phyloP scores from a whole-genome alignment of 2,113 vertebrate genomes.

The Elanoides forficatus region DNA sequence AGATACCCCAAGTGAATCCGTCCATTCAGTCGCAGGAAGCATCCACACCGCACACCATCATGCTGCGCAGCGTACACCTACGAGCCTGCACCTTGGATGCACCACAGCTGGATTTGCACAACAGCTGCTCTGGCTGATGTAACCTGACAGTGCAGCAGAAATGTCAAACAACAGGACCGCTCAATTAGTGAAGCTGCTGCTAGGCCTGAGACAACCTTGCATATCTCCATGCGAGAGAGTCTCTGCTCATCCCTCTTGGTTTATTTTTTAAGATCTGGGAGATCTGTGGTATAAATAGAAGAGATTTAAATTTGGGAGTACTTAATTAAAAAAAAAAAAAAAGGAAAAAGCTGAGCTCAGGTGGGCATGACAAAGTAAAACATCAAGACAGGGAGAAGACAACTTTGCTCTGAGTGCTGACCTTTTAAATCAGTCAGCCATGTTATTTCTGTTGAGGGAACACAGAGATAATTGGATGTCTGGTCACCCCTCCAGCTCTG shows the following conservation, averaged over 20 bases:
- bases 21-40: rapidly evolving
- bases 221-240: background rate
- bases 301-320: background rate
- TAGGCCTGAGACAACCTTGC: background rate
- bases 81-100: background rate
- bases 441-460: background rate
- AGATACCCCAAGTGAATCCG: background rate
- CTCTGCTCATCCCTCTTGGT: background rate
- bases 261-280: background rate
- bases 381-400: background rate
- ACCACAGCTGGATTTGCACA: background rate
- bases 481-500: background rate
- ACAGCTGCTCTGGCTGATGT: background rate
- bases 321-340: background rate
- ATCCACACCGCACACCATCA: background rate
- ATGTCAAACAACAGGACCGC: background rate
- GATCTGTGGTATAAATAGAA: background rate
- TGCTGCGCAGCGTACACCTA: rapidly evolving
- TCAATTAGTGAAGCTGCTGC: background rate
- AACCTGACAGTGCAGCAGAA: background rate
- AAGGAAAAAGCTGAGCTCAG: background rate
- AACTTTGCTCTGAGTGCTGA: background rate
- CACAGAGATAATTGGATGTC: background rate
- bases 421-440: background rate
- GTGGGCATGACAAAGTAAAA: background rate